phyloP scores from a whole-genome alignment of 2,888 invertebrate genomes.

The Drosophila basisetae region DNA sequence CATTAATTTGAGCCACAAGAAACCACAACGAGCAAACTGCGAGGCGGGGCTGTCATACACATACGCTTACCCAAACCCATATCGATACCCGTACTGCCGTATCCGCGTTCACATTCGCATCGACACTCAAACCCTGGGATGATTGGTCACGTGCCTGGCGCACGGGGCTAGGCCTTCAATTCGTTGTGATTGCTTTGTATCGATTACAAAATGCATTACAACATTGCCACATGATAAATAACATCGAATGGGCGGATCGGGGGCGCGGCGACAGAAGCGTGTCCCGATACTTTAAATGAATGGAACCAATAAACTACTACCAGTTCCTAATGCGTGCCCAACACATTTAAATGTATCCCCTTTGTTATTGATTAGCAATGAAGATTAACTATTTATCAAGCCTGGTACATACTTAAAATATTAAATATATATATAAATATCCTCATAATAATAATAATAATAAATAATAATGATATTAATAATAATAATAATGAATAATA shows the following conservation, averaged over 20 bases:
- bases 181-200: conserved; percentile 80
- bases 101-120: neutral
- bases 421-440: neutral
- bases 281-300: conserved; percentile 40
- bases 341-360: conserved; percentile 12
- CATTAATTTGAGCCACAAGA: conserved; percentile 49
- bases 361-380: conserved; percentile 12
- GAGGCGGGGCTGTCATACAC: conserved; percentile 30
- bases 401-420: neutral
- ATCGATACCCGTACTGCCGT: neutral
- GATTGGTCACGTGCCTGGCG: conserved; percentile 73
- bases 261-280: conserved; percentile 3
- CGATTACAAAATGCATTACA: conserved; percentile 82
- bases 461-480: too few species aligned
- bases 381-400: conserved; percentile 1
- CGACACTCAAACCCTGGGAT: conserved; percentile 26
- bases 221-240: conserved; percentile 81
- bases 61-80: conserved; percentile 21
- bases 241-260: conserved; percentile 50
- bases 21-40: conserved; percentile 15
- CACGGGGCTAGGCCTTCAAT: conserved; percentile 60
- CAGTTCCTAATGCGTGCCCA: conserved; percentile 6
- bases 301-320: conserved; percentile 36
- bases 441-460: too few species aligned
- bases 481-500: too few species aligned